Evolutionary conservation across 1,140 invertebrate genomes (phyloP), one percentile per base, ranked within the genome.

Genomic region (Campoletis sonorensis): DNA sequence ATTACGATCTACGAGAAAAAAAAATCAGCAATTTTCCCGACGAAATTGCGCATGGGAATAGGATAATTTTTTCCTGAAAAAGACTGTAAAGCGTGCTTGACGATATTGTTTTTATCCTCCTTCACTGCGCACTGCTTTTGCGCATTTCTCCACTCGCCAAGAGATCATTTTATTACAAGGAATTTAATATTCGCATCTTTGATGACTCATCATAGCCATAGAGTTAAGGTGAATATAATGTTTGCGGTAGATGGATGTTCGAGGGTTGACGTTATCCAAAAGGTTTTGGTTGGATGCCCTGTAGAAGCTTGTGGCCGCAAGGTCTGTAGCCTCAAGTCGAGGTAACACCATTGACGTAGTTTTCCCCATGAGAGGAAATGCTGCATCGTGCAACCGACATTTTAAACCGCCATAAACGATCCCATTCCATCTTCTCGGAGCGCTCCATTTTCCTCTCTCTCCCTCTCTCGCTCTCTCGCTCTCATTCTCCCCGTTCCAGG

Each of bases 371-470:
- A n/a, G n/a, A n/a, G n/a, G n/a, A n/a, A n/a, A n/a, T 54, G 73
- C 78, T 71, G 78, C 64, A 72, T 58, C 79, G 67, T 81, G 79
- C 67, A 84, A 82, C 75, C 79, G 83, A 84, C 83, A 81, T 84
- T 84, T 84, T 76, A 82, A 79, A 82, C 81, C 81, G 79, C 79
- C 76, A 84, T 84, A 84, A 84, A 84, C 83, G 80, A 80, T 84
- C 71, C 80, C 72, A 58, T 40, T 68, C 21, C 49, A 61, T 27
- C 68, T 51, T 61, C 30, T 16, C 49, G 75, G 40, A 82, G 78
- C 79, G 80, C 75, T 79, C 26, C 45, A 51, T 72, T 79, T 70
- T 79, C 79, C 81, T 80, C 82, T n/a, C n/a, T n/a, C n/a, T n/a
- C n/a, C n/a, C n/a, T n/a, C n/a, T n/a, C n/a, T n/a, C n/a, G n/a